Base-by-base conservation (phyloP, 2,113 vertebrate species). In the Myocastor coypus region DNA sequence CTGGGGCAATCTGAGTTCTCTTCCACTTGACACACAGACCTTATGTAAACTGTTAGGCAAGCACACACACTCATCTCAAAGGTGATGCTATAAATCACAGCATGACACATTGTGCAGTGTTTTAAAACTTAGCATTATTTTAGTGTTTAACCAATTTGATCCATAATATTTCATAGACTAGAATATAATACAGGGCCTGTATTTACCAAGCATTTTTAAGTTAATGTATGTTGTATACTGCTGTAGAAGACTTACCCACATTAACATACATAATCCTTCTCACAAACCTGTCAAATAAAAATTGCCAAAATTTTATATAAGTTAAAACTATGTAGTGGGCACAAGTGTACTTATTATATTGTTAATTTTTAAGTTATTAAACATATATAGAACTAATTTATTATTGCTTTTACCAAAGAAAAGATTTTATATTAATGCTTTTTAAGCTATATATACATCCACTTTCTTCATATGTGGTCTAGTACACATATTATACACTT, bases 11-110 rank as follows among this genome's bases (percentile, higher is more conserved):
- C 8, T 40, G 50, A 34, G 3, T 50, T 16, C 26, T 34, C 28
- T 16, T 24, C 34, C 22, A 19, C 1, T 5, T 68, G 40, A 46
- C 24, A 64, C 0, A 3, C 2, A 9, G 8, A 19, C 37, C 8
- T 32, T 30, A 24, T 28, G 63, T 34, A 42, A 91, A 59, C 69
- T 30, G 37, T 0, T 68, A 30, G 73, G 8, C 34, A 69, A 40
- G 16, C 42, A 19, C 30, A 85, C 2, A 71, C 4, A 61, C 22
- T 40, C 75, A n/a, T 50, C 52, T 68, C 57, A 66, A 20, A 68
- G 26, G 26, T 17, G 3, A 50, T 4, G 2, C 46, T 42, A 0
- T 34, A 24, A 75, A 4, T 12, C 30, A 46, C 0, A 61, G 83
- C 66, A n/a, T 17, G 37, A 26, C 22, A 78, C 34, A 63, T 7